phyloP scores from a whole-genome alignment of 2,888 invertebrate genomes.

The Phalera bucephala region DNA sequence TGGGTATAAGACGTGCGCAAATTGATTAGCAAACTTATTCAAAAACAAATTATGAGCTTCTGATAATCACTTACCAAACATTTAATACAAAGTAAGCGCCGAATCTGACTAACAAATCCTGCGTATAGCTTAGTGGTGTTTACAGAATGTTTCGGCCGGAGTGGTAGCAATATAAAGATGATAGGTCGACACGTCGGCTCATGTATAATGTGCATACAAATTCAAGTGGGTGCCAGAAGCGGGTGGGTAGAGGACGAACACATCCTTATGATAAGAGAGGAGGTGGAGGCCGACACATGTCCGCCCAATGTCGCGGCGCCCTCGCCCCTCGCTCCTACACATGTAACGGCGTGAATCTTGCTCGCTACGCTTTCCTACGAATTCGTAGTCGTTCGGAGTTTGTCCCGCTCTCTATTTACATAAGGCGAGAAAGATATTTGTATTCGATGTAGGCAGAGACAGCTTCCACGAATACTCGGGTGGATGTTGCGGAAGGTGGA shows the following conservation, averaged over 20 bases:
- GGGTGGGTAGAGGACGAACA: conserved; percentile 45
- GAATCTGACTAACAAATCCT: conserved; percentile 37
- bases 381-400: conserved; percentile 63
- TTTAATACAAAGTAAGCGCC: conserved; percentile 11
- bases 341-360: conserved; percentile 63
- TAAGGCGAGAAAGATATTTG: conserved; percentile 62
- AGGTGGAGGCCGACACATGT: conserved; percentile 64
- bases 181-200: conserved; percentile 68
- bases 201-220: conserved; percentile 80
- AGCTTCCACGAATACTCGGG: conserved; percentile 44
- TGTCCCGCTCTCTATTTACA: conserved; percentile 71
- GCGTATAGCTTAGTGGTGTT: conserved; percentile 47
- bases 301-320: conserved; percentile 58
- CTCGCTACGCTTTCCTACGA: conserved; percentile 53
- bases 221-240: conserved; percentile 49
- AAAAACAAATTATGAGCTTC: too few relatives aligned
- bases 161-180: conserved; percentile 68
- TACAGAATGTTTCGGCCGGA: conserved; percentile 45
- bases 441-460: conserved; percentile 55
- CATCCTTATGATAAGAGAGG: conserved; percentile 59
- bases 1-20: too few relatives aligned
- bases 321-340: conserved; percentile 51
- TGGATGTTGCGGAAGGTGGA: conserved; percentile 3
- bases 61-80: too few relatives aligned
- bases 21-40: too few relatives aligned